Evolutionary conservation across 2,797 vertebrate species (phyloP).

Genomic region (Periparus ater): DNA sequence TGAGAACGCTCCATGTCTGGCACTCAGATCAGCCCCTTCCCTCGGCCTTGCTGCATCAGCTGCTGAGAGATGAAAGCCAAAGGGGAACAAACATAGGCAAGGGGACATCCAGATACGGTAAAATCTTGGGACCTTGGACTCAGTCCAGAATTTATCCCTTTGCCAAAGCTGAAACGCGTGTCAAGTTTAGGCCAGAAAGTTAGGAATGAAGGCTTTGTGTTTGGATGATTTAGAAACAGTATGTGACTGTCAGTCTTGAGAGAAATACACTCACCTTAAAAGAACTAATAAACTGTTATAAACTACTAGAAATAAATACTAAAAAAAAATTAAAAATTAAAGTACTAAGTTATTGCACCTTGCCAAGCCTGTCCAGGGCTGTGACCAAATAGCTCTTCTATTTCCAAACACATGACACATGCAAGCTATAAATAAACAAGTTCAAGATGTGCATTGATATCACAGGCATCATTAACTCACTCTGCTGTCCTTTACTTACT

Average conservation of each 20-base stretch:
- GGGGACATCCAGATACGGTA: conserved; percentile 34
- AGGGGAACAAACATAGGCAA: background rate
- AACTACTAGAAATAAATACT: background rate
- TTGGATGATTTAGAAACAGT: background rate
- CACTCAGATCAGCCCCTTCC: background rate
- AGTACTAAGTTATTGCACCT: background rate
- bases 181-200: background rate
- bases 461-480: background rate
- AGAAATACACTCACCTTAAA: background rate
- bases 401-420: background rate
- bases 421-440: conserved; percentile 17
- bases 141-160: conserved; percentile 6
- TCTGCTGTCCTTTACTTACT: background rate
- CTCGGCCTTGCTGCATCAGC: background rate
- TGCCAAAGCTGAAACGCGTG: background rate
- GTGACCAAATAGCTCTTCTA: background rate
- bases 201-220: background rate
- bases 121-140: conserved; percentile 5
- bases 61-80: background rate
- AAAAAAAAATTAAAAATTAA: background rate
- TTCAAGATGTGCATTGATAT: background rate
- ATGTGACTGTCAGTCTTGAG: background rate
- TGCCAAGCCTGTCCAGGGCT: background rate
- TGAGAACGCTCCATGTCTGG: background rate
- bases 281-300: background rate